Evolutionary conservation across 2,113 vertebrate genomes (phyloP).

Genomic region (Ancistrus triradiatus): DNA sequence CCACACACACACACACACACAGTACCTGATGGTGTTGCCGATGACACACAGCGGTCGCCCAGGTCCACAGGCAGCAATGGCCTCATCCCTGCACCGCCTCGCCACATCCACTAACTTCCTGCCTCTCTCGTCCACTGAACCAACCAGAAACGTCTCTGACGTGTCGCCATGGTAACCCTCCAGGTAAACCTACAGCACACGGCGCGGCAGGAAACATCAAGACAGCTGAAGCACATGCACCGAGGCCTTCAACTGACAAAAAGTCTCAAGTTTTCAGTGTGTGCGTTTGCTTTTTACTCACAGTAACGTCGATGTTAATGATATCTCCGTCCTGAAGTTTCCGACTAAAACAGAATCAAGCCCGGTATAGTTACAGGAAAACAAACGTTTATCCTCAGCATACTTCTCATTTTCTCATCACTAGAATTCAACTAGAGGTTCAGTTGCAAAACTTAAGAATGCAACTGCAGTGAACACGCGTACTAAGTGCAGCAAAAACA

Average conservation of each 20-base stretch:
- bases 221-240: not conserved
- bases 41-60: slow-evolving; percentile 82
- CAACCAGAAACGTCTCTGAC: slow-evolving; percentile 93
- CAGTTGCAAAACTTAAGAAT: too few relatives aligned
- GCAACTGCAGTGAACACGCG: too few relatives aligned
- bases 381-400: too few relatives aligned
- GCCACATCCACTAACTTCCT: slow-evolving; percentile 82
- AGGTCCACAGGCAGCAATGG: slow-evolving; percentile 84
- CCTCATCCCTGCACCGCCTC: slow-evolving; percentile 87
- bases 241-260: too few relatives aligned
- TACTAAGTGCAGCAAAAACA: too few relatives aligned
- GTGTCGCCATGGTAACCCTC: slow-evolving; percentile 97
- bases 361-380: too few relatives aligned
- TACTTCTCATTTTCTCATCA: too few relatives aligned
- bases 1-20: slow-evolving; percentile 68
- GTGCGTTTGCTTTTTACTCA: slow-evolving; percentile 77
- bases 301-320: slow-evolving; percentile 97
- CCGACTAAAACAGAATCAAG: slow-evolving; percentile 72
- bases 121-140: slow-evolving; percentile 82
- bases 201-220: not conserved
- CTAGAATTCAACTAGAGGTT: too few relatives aligned
- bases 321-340: slow-evolving; percentile 93
- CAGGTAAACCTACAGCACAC: slow-evolving; percentile 78
- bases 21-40: slow-evolving; percentile 93
- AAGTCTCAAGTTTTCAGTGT: not conserved